Evolutionary conservation across 2,797 vertebrate genomes (phyloP), one percentile per base, ranked within the genome.

Genomic region (Trematomus bernacchii): DNA sequence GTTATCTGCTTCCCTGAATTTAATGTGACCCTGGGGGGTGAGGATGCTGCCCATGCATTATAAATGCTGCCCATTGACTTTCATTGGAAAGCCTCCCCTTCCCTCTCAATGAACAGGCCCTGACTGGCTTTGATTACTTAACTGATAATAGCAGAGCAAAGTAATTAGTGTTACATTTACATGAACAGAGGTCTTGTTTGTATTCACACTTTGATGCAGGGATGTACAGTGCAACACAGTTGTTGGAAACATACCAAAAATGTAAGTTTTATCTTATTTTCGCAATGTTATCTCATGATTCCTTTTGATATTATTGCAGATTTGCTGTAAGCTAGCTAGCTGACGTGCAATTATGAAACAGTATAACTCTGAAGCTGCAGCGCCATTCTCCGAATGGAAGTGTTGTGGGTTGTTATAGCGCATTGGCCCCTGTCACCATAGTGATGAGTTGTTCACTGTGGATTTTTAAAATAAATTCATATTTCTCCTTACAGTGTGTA

Each of bases 11-110:
- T 85, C n/a, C 77, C 75, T 75, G 88, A 81, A 82, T 92, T 90
- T 91, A 93, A 93, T 93, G 89, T 87, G 89, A 91, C 91, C 92
- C 90, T 77, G 83, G 90, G 84, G 92, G 88, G 64, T 71, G 47
- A 57, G 65, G 81, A 84, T 81, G 82, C 78, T 77, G 83, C 76
- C 79, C 79, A 81, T 86, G 91, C 88, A 92, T 92, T 88, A 85
- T 82, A 86, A 89, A 90, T 85, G 76, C 76, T 78, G 80, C 83
- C 79, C 76, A 83, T 84, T 82, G 83, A 82, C 85, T 88, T 64
- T 3, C 27, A 42, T 40, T 69, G 52, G 72, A 76, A 30, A 72
- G 67, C 76, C 55, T 64, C 72, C 43, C 52, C 60, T 42, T 59
- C 21, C 37, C 60, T 63, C 54, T 3, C 12, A 71, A 55, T 61